These are phyloP conservation scores for Limenitis camilla DNA, from an alignment of 2,888 invertebrate species.

Conservation along the genomic window DNA sequence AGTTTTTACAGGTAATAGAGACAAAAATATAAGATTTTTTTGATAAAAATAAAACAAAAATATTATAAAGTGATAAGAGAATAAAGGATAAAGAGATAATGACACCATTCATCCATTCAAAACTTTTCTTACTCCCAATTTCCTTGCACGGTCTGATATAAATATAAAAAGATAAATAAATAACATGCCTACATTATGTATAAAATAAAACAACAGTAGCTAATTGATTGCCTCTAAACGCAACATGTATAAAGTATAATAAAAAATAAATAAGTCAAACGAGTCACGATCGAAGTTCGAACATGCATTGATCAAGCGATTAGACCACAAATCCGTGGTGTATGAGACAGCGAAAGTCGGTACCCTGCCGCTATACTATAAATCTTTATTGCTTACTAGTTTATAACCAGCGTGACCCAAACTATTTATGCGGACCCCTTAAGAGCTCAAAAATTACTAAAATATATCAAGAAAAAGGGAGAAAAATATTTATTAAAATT, in stretches of 20 bases:
- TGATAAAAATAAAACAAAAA: too few relatives aligned
- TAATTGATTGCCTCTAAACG: constrained; percentile 2
- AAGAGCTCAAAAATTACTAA: not conserved
- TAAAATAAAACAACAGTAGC: constrained; percentile 9
- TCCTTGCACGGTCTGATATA: not conserved
- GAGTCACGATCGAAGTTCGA: constrained; percentile 11
- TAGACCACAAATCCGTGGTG: constrained; percentile 2
- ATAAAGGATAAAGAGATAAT: too few relatives aligned
- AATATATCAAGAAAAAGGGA: too few relatives aligned
- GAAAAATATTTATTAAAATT: too few relatives aligned
- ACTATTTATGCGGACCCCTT: not conserved
- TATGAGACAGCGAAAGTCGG: constrained; percentile 3
- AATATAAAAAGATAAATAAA: too few relatives aligned
- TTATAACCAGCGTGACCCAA: not conserved
- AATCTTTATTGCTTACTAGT: not conserved
- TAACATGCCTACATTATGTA: too few relatives aligned
- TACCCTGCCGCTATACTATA: not conserved
- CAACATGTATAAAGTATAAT: not conserved
- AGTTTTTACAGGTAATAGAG: too few relatives aligned
- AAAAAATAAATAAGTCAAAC: constrained; percentile 10
- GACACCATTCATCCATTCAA: too few relatives aligned
- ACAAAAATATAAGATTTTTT: too few relatives aligned
- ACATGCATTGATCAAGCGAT: constrained; percentile 3
- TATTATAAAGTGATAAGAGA: too few relatives aligned
- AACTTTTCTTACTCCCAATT: too few relatives aligned